phyloP scores from a whole-genome alignment of 1,140 invertebrate species.

The Drosophila tropicalis region DNA sequence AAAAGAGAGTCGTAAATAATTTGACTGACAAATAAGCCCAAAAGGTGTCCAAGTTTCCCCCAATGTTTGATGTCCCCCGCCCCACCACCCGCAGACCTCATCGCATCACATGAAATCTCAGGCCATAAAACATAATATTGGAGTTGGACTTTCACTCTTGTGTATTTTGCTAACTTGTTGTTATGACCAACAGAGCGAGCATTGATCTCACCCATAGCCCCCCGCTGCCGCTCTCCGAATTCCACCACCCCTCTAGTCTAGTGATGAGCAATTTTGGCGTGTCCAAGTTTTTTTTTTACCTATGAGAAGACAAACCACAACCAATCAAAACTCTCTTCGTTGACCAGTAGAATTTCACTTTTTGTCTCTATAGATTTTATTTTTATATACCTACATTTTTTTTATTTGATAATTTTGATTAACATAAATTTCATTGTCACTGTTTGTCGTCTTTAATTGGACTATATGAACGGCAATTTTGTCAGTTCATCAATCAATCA shows the following conservation, averaged over 20 bases:
- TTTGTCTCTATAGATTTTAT: conserved; percentile 22
- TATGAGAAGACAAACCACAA: conserved; percentile 45
- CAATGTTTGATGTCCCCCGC: not conserved
- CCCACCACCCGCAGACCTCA: not conserved
- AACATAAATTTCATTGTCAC: conserved; percentile 65
- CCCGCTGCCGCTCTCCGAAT: not conserved
- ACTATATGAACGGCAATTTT: conserved; percentile 42
- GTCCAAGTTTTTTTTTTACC: conserved; percentile 29
- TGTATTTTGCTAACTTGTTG: conserved; percentile 23
- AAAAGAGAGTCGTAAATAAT: conserved; percentile 38
- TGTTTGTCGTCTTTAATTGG: conserved; percentile 57
- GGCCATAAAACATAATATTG: conserved; percentile 65
- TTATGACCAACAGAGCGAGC: conserved; percentile 37
- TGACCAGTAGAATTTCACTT: conserved; percentile 58
- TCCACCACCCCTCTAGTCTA: not conserved
- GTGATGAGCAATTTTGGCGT: conserved; percentile 49
- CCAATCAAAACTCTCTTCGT: conserved; percentile 16
- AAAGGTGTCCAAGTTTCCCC: not conserved
- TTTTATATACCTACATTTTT: not conserved
- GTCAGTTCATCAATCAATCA: conserved; percentile 62
- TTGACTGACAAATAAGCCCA: conserved; percentile 47
- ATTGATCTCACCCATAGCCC: conserved; percentile 54
- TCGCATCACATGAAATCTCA: not conserved
- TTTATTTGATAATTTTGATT: conserved; percentile 59
- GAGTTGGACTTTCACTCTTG: conserved; percentile 75